These are phyloP conservation scores for Trididemnum miniatum DNA, from an alignment of 23 tunicate genomes.

Conservation along the genomic window DNA sequence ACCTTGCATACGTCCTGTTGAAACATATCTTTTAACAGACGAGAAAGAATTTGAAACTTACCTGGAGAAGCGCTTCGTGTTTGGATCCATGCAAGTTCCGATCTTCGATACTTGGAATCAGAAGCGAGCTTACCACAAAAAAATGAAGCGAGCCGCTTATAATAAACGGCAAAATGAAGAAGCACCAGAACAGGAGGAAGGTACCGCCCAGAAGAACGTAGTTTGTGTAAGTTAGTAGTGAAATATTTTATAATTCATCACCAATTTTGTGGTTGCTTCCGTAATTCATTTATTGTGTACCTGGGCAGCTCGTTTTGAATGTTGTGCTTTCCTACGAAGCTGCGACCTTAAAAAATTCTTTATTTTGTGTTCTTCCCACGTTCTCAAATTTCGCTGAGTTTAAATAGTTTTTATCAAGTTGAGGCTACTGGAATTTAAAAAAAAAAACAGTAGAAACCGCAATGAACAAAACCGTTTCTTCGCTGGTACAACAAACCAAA, in stretches of 20 bases:
- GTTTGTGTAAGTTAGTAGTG: background rate
- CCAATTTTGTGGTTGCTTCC: background rate
- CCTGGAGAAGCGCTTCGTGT: conserved; percentile 52
- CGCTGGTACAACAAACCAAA: too few species aligned
- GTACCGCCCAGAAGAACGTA: background rate
- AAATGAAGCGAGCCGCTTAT: background rate
- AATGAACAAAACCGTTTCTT: too few species aligned
- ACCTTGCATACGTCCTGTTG: too few species aligned
- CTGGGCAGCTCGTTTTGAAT: too few species aligned
- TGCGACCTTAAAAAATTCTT: too few species aligned
- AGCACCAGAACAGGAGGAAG: background rate
- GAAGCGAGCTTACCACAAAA: conserved; percentile 37
- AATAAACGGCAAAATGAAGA: conserved; percentile 12
- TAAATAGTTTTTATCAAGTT: too few species aligned
- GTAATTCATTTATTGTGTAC: background rate
- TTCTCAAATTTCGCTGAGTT: too few species aligned
- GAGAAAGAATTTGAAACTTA: conserved; percentile 45
- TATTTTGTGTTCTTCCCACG: too few species aligned
- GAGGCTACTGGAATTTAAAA: too few species aligned
- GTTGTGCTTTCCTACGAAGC: too few species aligned
- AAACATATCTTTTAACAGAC: conserved; percentile 24
- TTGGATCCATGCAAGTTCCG: conserved; percentile 61
- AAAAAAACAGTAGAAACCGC: too few species aligned
- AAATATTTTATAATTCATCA: too few species aligned
- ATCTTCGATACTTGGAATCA: conserved; percentile 65